Percentiles rank a stretch among this genome's conserved stretches.
These are phyloP conservation scores for Rousettus madagascariensis DNA, from an alignment of 2,797 vertebrate species.

Conservation along the genomic window DNA sequence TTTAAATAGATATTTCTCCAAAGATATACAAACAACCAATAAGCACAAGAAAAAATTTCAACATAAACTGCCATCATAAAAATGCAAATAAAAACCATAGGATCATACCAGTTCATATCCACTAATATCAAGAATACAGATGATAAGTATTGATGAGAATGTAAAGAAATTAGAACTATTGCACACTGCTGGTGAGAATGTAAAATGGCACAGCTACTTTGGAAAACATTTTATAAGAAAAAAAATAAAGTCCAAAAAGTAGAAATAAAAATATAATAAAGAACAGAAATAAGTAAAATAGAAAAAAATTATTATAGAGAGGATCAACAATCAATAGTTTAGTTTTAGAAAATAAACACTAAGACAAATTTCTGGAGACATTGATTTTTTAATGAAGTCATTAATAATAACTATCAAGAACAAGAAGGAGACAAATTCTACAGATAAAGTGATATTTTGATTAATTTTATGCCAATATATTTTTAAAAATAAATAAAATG, in stretches of 20 bases:
- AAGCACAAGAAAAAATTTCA: background rate
- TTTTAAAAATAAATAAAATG: background rate
- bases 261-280: background rate
- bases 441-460: background rate
- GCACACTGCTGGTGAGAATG: background rate
- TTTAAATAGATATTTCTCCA: background rate
- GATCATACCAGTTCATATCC: background rate
- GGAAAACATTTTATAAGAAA: background rate
- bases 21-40: background rate
- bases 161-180: background rate
- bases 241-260: background rate
- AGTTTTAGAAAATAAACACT: constrained; percentile 4
- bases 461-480: background rate
- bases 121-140: background rate
- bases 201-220: background rate
- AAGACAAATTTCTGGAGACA: background rate
- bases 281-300: background rate
- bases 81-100: background rate
- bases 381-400: background rate
- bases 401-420: background rate
- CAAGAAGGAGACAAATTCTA: background rate
- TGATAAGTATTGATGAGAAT: background rate
- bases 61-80: background rate
- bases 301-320: background rate
- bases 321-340: background rate